Base-by-base conservation (phyloP, 1,140 invertebrate species). In the Calliopsis andreniformis region DNA sequence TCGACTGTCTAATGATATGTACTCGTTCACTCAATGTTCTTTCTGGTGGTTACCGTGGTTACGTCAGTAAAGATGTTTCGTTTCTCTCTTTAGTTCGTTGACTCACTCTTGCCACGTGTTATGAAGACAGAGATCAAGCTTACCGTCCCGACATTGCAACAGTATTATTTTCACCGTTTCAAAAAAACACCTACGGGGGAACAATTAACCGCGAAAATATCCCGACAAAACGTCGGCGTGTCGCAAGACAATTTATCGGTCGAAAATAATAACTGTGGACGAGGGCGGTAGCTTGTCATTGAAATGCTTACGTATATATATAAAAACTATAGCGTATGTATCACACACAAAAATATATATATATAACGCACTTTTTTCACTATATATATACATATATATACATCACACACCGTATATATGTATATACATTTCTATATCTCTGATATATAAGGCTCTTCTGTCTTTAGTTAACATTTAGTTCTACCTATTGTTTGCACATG, bases 401-500 rank as follows among this genome's bases (percentile, higher is more conserved):
- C 87, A 86, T 87, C 67, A 86, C 90, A 86, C 90, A 89, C 89
- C 32, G 82, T 77, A 82, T 86, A 89, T 83, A 84, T 78, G 79
- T 83, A 88, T 88, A 89, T 88, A 89, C 87, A 87, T 90, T 87
- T 89, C 76, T 89, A 90, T 88, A 87, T 92, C 88, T 91, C 91
- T 91, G 87, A 91, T 89, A 91, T 88, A 90, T 91, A 91, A 92
- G 89, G 89, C 90, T 92, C 89, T 91, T 91, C 87, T 92, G 88
- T 92, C 90, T 91, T 92, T 92, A 92, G 91, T 92, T 92, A 79
- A 91, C 82, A 88, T 92, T 92, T 92, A 92, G 91, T 92, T 92
- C 79, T 84, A 84, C 82, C 88, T 91, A 91, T 89, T 87, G 90
- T 92, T 92, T 92, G 91, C 90, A 92, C 89, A 92, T 92, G 90